phyloP scores from a whole-genome alignment of 2,888 invertebrate species.

The Orchesellides sinensis region DNA sequence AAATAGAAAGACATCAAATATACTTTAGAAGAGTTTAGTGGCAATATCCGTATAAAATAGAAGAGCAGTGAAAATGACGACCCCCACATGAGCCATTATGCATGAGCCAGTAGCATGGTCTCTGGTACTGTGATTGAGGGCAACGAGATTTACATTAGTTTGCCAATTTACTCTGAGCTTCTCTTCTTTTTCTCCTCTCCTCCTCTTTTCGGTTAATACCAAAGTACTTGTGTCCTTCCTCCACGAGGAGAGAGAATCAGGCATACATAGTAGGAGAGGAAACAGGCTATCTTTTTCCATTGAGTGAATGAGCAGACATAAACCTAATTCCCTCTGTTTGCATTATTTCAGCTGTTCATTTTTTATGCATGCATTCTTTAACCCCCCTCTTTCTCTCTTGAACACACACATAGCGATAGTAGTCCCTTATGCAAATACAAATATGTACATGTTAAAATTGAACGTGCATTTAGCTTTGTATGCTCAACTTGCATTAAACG shows the following conservation, averaged over 20 bases:
- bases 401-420: no score
- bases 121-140: slow-evolving; percentile 60
- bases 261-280: slow-evolving; percentile 20
- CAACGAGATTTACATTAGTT: slow-evolving; percentile 63
- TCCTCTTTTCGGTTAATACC: slow-evolving; percentile 37
- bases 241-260: slow-evolving; percentile 14
- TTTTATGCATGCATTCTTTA: slow-evolving; percentile 42
- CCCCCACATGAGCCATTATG: slow-evolving; percentile 66
- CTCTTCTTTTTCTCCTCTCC: slow-evolving; percentile 13
- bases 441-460: no score
- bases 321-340: slow-evolving; percentile 51
- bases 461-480: no score
- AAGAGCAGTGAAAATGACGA: slow-evolving; percentile 66
- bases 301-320: slow-evolving; percentile 49
- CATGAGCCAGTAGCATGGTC: slow-evolving; percentile 35
- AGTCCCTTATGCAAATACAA: slow-evolving; percentile 27
- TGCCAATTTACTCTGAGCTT: slow-evolving; percentile 59
- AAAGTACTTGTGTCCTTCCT: slow-evolving; percentile 47
- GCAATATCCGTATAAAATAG: slow-evolving; percentile 65
- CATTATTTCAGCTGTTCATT: slow-evolving; percentile 57
- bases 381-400: no score
- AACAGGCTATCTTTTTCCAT: slow-evolving; percentile 52
- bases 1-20: slow-evolving; percentile 65
- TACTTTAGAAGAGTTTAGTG: slow-evolving; percentile 65
- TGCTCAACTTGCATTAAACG: no score